Base-by-base conservation (phyloP, 2,113 vertebrate species). In the Meriones unguiculatus region DNA sequence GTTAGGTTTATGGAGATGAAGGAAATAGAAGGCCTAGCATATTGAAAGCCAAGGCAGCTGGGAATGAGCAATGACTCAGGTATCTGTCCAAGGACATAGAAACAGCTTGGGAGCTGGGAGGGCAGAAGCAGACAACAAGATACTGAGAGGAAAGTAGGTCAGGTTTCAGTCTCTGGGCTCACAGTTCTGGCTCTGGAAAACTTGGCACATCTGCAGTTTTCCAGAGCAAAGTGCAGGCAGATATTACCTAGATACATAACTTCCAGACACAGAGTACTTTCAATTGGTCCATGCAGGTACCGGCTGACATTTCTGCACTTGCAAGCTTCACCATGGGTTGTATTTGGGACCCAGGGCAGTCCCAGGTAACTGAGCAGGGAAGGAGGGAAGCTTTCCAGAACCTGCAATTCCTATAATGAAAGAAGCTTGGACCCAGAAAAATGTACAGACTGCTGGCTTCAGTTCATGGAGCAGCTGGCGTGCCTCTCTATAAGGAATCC, bases 121-220 rank as follows among this genome's bases (percentile, higher is more conserved):
- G 20, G 32, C 18, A 46, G 77, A 67, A 69, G 46, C 76, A 75
- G 38, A 41, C 5, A n/a, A 1, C 12, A 89, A 78, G 32, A 64
- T 0, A 38, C 86, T 90, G 4, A 12, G 38, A 90, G 30, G 17
- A 57, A 96, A 95, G 54, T 78, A 57, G 86, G 87, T 95, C 95
- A 92, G 87, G 57, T 57, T 59, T 87, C 85, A 59, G 20, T 24
- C 57, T 24, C 76, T 41, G 50, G 62, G 70, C 64, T 88, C 87
- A 57, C 5, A 6, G 17, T 38, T 72, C 17, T 12, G 85, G 54
- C 80, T 81, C 59, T 12, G 14, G 69, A 72, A 38, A 82, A 46
- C 54, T 3, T 76, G 28, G 32, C 8, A 52, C 78, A 59, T 22
- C 80, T 89, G 24, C 9, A 25, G 54, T 7, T 82, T 87, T 90